A percentile compares a stretch with the other conserved stretches of the same genome.
Evolutionary conservation across 1,140 invertebrate genomes (phyloP).

Genomic region (Hypothenemus hampei): DNA sequence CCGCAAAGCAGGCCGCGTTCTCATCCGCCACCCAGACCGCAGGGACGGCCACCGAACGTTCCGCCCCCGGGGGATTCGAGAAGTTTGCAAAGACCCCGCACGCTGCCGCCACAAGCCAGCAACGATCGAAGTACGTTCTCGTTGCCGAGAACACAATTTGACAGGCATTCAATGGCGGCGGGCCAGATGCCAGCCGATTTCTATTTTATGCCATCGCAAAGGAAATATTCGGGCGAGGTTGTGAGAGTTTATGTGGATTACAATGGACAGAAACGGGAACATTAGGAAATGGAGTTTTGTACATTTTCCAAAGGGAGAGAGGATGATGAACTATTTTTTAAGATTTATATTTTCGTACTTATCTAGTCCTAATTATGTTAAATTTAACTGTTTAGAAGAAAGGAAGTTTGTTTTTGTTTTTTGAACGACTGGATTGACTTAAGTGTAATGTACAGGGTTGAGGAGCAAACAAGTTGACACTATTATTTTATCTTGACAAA

Average conservation of each 20-base stretch:
- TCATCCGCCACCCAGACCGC: constrained; percentile 37
- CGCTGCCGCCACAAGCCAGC: constrained; percentile 33
- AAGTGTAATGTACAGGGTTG: no score
- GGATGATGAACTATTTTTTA: no score
- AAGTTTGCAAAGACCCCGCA: constrained; percentile 54
- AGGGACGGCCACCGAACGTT: constrained; percentile 38
- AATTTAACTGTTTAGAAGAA: no score
- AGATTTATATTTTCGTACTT: no score
- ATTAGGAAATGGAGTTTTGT: no score
- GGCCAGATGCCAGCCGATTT: constrained; percentile 63
- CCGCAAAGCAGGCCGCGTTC: constrained; percentile 35
- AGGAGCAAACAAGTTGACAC: no score
- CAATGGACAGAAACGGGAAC: constrained; percentile 47
- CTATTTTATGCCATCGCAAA: constrained; percentile 91
- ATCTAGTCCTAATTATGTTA: no score
- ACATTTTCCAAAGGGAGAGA: no score
- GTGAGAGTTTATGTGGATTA: constrained; percentile 88
- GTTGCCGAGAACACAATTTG: constrained; percentile 48
- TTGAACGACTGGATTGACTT: no score
- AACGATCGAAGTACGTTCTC: constrained; percentile 49
- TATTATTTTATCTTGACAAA: no score
- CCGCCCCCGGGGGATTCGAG: constrained; percentile 54
- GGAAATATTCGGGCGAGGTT: constrained; percentile 88
- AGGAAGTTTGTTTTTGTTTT: no score
- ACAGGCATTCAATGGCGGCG: constrained; percentile 43